Conservation (phyloP, 2,888 invertebrate species). For the Agrochola lychnidis region DNA sequence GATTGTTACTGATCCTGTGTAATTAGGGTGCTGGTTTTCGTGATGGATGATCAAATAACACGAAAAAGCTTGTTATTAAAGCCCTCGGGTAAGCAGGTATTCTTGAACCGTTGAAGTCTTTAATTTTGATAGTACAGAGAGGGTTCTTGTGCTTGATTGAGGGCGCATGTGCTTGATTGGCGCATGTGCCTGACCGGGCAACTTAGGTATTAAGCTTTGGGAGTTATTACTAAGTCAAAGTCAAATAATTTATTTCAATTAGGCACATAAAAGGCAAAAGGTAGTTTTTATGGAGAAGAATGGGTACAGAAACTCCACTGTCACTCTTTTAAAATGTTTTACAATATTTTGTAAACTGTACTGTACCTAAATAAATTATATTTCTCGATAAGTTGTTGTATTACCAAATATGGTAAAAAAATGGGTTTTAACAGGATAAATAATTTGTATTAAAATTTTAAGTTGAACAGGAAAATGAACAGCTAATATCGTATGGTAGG, state of each 20-base stretch:
- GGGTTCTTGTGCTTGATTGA: no score
- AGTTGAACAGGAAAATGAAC: slow-evolving; percentile 30
- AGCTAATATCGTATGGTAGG: not conserved
- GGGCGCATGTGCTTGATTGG: not conserved
- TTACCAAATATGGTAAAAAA: slow-evolving; percentile 15
- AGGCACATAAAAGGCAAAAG: no score
- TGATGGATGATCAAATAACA: not conserved
- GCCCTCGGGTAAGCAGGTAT: not conserved
- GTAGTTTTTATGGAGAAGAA: no score
- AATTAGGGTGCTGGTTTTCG: not conserved
- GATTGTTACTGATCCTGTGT: no score
- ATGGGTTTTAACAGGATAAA: slow-evolving; percentile 1
- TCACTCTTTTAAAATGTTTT: no score
- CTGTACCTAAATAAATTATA: not conserved
- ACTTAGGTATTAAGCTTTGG: no score
- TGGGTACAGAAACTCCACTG: no score
- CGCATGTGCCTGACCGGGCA: not conserved
- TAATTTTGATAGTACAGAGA: not conserved
- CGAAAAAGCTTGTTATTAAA: not conserved
- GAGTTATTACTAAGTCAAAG: not conserved
- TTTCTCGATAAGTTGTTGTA: not conserved
- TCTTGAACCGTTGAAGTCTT: not conserved
- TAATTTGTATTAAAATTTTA: not conserved
- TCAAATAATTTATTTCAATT: no score
- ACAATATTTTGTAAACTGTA: no score